These are phyloP conservation scores for Smittia aterrima DNA, from an alignment of 2,888 invertebrate species.

Conservation along the genomic window DNA sequence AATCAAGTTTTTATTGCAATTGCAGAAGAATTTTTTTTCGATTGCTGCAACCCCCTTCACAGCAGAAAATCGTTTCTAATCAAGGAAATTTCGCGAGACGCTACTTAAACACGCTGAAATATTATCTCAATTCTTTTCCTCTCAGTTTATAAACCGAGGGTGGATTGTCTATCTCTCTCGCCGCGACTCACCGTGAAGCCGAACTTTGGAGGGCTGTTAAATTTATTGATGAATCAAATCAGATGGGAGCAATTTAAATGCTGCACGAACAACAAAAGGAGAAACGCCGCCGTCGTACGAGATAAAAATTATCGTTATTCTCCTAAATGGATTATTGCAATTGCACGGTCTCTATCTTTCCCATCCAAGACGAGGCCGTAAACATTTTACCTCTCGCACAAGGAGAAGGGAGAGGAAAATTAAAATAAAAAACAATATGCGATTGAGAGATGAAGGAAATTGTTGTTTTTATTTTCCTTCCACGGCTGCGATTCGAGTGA, in stretches of 20 bases:
- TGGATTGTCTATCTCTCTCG: background rate
- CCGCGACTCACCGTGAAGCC: conserved; percentile 3
- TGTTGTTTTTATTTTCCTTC: background rate
- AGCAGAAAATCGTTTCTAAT: conserved; percentile 11
- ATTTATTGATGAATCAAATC: conserved; percentile 41
- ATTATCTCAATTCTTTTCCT: conserved; percentile 26
- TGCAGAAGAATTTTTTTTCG: background rate
- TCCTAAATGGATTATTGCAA: conserved; percentile 39
- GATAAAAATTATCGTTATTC: conserved; percentile 42
- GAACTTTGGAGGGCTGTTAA: conserved; percentile 25
- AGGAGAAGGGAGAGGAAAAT: background rate
- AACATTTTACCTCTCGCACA: background rate
- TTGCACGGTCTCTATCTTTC: conserved; percentile 40
- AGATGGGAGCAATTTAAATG: conserved; percentile 42
- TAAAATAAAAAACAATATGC: conserved; percentile 23
- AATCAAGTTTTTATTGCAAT: background rate
- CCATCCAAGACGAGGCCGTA: background rate
- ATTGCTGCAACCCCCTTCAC: background rate
- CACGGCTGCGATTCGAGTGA: background rate
- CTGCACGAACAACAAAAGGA: conserved; percentile 35
- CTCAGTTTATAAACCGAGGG: background rate
- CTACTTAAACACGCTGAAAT: conserved; percentile 31
- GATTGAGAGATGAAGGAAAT: background rate
- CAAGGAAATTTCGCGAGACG: conserved; percentile 16
- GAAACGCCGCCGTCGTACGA: conserved; percentile 19